Evolutionary conservation across 23 tunicate genomes (phyloP).

Genomic region (Trididemnum miniatum): DNA sequence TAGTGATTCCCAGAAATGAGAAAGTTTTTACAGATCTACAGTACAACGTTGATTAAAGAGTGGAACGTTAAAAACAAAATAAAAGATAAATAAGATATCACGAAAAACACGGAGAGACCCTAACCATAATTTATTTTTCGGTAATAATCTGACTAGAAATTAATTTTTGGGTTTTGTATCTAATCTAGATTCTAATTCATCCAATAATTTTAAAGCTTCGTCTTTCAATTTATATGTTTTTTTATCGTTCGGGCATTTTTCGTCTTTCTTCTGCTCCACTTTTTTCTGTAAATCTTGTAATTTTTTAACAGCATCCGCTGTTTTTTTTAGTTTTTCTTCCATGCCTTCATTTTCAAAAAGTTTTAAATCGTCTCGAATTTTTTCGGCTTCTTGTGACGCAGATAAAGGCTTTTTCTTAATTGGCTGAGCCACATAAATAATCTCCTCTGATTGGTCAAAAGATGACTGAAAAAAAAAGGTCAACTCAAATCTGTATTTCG

Average conservation of each 20-base stretch:
- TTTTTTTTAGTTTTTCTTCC: constrained; percentile 18
- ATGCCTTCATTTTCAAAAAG: neutral
- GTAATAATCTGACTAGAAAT: no score
- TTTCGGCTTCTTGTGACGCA: constrained; percentile 25
- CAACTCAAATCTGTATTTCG: no score
- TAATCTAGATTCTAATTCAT: constrained; percentile 55
- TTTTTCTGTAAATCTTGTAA: constrained; percentile 19
- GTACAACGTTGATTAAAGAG: no score
- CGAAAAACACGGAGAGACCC: no score
- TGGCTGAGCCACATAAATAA: constrained; percentile 45
- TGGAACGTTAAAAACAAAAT: no score
- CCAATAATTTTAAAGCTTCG: constrained; percentile 48
- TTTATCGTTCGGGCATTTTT: neutral
- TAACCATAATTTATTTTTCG: no score
- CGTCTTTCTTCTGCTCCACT: constrained; percentile 12
- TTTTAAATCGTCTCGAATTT: constrained; percentile 27
- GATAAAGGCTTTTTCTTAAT: constrained; percentile 1
- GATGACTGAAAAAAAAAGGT: neutral
- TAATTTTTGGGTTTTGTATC: no score
- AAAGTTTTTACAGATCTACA: no score
- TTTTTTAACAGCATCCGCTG: constrained; percentile 10
- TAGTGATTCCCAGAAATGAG: no score
- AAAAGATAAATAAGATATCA: no score
- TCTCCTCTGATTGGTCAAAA: constrained; percentile 17
- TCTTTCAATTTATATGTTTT: neutral